These are phyloP conservation scores for Carlito syrichta DNA, from an alignment of 2,113 vertebrate species.

Conservation along the genomic window DNA sequence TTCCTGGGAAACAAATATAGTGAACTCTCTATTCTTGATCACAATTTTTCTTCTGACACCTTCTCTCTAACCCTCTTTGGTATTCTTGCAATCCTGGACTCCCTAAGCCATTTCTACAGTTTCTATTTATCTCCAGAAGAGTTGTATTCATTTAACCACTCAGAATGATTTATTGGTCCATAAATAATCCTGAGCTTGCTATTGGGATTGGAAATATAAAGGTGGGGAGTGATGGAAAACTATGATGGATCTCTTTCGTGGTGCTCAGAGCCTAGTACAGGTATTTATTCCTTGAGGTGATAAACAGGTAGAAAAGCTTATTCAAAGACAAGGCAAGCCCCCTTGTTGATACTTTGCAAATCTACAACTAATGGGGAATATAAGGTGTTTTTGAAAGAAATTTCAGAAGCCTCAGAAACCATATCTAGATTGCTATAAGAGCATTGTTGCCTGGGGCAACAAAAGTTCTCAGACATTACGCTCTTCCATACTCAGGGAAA, in stretches of 20 bases:
- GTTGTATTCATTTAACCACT: not conserved
- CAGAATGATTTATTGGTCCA: not conserved
- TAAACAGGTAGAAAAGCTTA: not conserved
- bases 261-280: not conserved
- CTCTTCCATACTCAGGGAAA: not conserved
- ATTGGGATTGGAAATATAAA: not conserved
- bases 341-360: not conserved
- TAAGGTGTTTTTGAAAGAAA: not conserved
- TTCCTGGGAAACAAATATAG: not conserved
- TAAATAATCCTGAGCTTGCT: not conserved
- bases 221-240: too few species aligned
- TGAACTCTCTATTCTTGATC: not conserved
- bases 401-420: not conserved
- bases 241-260: too few species aligned
- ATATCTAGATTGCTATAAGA: not conserved
- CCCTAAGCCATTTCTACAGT: not conserved
- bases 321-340: not conserved
- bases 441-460: not conserved
- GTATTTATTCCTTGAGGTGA: not conserved
- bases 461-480: not conserved
- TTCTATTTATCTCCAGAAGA: not conserved
- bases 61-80: not conserved
- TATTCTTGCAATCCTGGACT: not conserved
- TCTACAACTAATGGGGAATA: not conserved
- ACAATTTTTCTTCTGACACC: not conserved